Evolutionary conservation across 2,113 vertebrate species (phyloP), one percentile per base, ranked within the genome.

Genomic region (Clupea harengus): DNA sequence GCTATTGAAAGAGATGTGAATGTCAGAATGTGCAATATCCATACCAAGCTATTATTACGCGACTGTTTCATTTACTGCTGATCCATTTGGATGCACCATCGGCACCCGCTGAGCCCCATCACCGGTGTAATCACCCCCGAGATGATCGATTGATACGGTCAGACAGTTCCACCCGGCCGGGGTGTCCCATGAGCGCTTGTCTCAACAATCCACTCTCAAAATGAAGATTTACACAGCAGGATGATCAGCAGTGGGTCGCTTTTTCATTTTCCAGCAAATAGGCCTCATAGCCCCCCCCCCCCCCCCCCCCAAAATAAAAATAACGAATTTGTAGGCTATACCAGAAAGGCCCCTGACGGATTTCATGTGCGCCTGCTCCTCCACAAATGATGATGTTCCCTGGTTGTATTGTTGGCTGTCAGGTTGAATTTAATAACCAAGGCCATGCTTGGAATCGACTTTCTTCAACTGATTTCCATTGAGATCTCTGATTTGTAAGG

Each of bases 61-160:
- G 22, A 25, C 6, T 25, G 64, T 67, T 67, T 67, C 25, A 7
- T 67, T 67, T 78, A 75, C 28, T 2, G 15, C 32, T 75, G 28
- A 78, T 78, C 11, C 72, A 78, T 78, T 60, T 32, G 72, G 72
- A 78, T 78, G 28, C 28, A 13, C 72, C 72, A 44, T 0, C 0
- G 10, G 10, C 28, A 3, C 32, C 72, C 32, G 4, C 64, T 13
- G 3, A 67, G 64, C 64, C 11, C n/a, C 64, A 67, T 67, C 22
- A 67, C n/a, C 64, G 10, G 64, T 67, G 64, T 67, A 67, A 67
- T 67, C 64, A 67, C 64, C 64, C 64, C 25, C 11, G 64, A 28
- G 64, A 67, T 67, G 64, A 67, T 67, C 64, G 64, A 67, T 67
- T 67, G 64, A 67, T 67, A 67, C 64, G 64, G 64, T 67, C 64